A percentile compares a stretch with the other conserved stretches of the same genome.
These are phyloP conservation scores for Baryphthengus martii DNA, from an alignment of 2,113 vertebrate genomes.

Conservation along the genomic window DNA sequence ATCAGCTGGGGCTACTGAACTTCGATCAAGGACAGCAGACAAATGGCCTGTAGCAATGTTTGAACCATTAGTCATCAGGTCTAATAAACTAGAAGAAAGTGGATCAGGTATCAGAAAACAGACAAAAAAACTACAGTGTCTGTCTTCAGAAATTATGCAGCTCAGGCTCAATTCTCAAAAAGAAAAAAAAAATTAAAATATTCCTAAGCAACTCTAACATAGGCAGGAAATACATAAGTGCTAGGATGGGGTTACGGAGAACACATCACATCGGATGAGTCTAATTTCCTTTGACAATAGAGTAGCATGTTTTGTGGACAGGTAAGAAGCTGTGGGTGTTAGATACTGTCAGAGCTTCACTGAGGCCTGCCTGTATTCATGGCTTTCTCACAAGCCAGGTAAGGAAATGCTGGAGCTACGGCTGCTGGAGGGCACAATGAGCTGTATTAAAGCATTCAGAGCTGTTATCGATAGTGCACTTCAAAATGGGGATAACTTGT, in stretches of 20 bases:
- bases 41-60: not conserved
- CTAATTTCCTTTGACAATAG: not conserved
- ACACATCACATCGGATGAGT: not conserved
- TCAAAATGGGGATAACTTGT: not conserved
- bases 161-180: not conserved
- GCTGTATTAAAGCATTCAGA: not conserved
- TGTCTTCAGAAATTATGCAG: not conserved
- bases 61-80: not conserved
- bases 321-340: not conserved
- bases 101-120: not conserved
- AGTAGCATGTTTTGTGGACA: not conserved
- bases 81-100: not conserved
- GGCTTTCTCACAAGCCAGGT: not conserved
- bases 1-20: not conserved
- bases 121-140: not conserved
- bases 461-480: not conserved
- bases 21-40: not conserved
- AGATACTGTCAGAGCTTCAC: not conserved
- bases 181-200: not conserved
- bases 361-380: not conserved
- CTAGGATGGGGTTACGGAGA: not conserved
- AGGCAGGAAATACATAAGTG: not conserved
- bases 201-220: not conserved
- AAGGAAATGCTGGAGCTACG: not conserved
- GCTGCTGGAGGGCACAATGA: not conserved